Evolutionary conservation across 2,888 invertebrate species (phyloP).

Genomic region (Drosophila monieri): DNA sequence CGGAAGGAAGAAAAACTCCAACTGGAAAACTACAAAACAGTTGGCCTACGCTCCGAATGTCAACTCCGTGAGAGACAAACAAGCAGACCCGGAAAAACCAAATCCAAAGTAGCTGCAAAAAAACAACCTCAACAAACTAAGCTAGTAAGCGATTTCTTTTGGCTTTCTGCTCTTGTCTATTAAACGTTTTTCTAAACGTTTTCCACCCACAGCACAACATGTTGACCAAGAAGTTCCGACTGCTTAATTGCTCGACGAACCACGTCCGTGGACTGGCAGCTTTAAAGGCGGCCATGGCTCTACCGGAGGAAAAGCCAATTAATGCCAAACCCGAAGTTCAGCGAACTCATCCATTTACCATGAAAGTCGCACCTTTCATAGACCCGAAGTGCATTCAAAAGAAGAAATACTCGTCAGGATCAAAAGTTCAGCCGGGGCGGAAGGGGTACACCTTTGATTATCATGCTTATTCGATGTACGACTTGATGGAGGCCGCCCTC

Average conservation of each 20-base stretch:
- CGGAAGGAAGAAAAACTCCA: slow-evolving; percentile 26
- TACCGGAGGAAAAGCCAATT: slow-evolving; percentile 16
- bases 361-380: slow-evolving; percentile 10
- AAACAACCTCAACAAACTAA: slow-evolving; percentile 17
- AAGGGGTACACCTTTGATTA: slow-evolving; percentile 8
- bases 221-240: not conserved
- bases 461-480: slow-evolving; percentile 26
- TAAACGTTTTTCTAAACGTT: not conserved
- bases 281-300: not conserved
- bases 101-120: slow-evolving; percentile 5
- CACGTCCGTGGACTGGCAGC: slow-evolving; percentile 4
- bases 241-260: slow-evolving; percentile 6
- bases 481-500: slow-evolving; percentile 10
- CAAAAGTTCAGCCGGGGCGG: not conserved
- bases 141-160: slow-evolving; percentile 18
- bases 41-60: slow-evolving; percentile 39
- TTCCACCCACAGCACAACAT: slow-evolving; percentile 3
- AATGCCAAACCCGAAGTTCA: slow-evolving; percentile 1
- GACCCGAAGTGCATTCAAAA: slow-evolving; percentile 3
- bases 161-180: not conserved
- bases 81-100: slow-evolving; percentile 3
- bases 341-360: not conserved
- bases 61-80: slow-evolving; percentile 17
- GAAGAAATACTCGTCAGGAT: not conserved
- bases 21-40: slow-evolving; percentile 25